Evolutionary conservation across 2,797 vertebrate species (phyloP).

Genomic region (Corythornis leucogaster): DNA sequence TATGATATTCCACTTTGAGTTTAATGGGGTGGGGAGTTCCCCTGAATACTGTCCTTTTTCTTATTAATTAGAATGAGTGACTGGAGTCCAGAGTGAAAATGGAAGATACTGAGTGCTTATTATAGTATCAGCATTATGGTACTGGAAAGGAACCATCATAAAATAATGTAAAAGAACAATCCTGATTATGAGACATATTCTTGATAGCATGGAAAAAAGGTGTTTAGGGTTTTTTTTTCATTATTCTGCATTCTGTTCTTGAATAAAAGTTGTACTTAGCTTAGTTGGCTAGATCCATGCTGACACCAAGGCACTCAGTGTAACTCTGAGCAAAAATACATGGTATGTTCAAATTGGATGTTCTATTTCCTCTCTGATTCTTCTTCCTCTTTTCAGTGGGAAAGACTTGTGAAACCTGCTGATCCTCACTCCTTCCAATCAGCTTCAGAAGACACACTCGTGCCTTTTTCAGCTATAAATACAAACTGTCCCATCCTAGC

Average conservation of each 20-base stretch:
- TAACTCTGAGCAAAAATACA: background rate
- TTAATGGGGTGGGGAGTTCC: background rate
- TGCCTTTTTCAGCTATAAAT: constrained; percentile 27
- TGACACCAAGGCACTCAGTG: background rate
- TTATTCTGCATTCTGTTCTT: background rate
- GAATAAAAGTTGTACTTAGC: background rate
- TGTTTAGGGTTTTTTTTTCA: background rate
- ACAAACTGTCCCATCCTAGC: background rate
- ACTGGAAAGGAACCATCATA: background rate
- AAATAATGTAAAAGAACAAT: background rate
- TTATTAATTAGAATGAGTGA: background rate
- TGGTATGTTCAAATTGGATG: background rate
- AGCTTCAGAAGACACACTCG: background rate
- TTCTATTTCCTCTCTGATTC: background rate
- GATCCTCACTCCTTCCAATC: background rate
- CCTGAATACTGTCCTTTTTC: background rate
- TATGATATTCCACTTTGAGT: background rate
- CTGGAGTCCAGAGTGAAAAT: background rate
- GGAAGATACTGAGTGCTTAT: background rate
- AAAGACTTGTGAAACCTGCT: constrained; percentile 7
- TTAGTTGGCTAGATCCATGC: background rate
- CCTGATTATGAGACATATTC: background rate
- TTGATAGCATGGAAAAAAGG: background rate
- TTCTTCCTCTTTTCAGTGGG: background rate
- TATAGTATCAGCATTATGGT: background rate